phyloP scores from a whole-genome alignment of 2,113 vertebrate genomes.

The Scolopax mira region DNA sequence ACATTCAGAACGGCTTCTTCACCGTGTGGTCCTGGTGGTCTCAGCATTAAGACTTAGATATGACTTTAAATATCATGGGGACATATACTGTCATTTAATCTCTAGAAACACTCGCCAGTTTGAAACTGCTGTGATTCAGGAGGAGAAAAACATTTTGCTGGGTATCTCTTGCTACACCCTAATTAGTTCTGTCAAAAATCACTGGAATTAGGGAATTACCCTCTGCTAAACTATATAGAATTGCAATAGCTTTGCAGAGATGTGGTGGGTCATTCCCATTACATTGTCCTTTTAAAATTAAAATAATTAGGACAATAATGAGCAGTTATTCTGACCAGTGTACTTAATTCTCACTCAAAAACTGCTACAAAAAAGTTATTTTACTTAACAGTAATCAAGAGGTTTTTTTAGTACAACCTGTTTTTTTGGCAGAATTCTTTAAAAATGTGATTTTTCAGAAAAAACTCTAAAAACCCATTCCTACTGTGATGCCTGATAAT shows the following conservation, averaged over 20 bases:
- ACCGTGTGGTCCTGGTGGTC: background rate
- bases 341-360: background rate
- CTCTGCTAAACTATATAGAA: background rate
- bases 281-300: background rate
- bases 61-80: background rate
- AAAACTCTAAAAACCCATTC: too few species aligned
- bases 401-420: background rate
- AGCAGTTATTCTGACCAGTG: background rate
- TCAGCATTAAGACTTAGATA: background rate
- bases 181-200: background rate
- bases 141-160: background rate
- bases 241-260: background rate
- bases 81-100: background rate
- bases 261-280: background rate
- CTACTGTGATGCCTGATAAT: background rate
- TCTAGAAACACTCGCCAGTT: background rate
- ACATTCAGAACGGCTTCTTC: background rate
- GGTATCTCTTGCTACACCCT: too few species aligned
- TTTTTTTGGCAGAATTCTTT: background rate
- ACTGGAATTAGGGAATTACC: background rate
- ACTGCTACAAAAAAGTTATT: background rate
- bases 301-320: background rate
- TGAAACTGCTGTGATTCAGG: background rate
- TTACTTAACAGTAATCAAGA: background rate
- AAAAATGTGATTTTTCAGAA: background rate